Conservation (phyloP, 2,113 vertebrate species). For the Phaethon lepturus region DNA sequence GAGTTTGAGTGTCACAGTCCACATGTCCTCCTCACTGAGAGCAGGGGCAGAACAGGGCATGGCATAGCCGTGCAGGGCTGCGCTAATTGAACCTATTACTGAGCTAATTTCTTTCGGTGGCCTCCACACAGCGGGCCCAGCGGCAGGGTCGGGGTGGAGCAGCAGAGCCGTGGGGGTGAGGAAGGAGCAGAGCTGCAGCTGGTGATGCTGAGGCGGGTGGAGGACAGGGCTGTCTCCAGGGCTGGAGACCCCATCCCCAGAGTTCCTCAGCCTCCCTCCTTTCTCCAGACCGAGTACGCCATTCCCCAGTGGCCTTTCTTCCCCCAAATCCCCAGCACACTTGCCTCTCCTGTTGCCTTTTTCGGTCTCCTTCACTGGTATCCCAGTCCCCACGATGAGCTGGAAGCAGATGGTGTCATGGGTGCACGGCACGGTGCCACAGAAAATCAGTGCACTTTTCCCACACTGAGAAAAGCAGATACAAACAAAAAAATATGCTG, state of each 20-base stretch:
- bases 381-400: background rate
- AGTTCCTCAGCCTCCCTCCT: background rate
- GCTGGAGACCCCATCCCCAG: background rate
- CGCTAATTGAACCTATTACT: background rate
- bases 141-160: too few relatives aligned
- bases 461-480: background rate
- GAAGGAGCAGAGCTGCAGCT: background rate
- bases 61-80: background rate
- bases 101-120: background rate
- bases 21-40: background rate
- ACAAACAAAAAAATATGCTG: background rate
- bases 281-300: rapidly evolving
- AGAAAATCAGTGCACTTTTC: background rate
- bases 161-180: background rate
- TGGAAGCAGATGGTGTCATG: background rate
- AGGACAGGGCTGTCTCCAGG: background rate
- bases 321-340: too few relatives aligned
- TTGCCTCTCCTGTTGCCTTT: background rate
- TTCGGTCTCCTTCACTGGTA: background rate
- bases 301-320: background rate
- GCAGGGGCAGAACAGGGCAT: background rate
- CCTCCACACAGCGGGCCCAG: background rate
- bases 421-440: rapidly evolving
- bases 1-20: background rate
- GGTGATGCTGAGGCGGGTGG: background rate